A percentile compares a stretch with the other conserved stretches of the same genome.
Evolutionary conservation across 64 coral and sea anemone species (phyloP).

Genomic region (Montipora efflorescens): DNA sequence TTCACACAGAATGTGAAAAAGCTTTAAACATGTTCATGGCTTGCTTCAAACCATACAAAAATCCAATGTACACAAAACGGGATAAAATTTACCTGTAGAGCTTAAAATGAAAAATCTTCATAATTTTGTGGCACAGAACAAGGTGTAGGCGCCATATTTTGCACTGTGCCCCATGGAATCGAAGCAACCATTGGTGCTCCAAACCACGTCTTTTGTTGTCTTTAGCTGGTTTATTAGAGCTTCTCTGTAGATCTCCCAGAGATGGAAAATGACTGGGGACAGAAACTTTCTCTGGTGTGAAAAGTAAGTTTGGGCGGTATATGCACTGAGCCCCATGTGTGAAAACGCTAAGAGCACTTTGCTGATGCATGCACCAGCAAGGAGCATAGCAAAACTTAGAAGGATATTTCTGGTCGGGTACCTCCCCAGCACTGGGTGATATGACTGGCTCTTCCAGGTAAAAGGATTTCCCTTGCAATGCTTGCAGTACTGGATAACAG

Average conservation of each 20-base stretch:
- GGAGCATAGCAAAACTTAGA: constrained; percentile 26
- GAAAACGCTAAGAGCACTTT: constrained; percentile 17
- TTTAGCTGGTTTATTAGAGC: background rate
- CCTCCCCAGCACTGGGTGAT: background rate
- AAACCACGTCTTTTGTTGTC: background rate
- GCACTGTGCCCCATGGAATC: constrained; percentile 45
- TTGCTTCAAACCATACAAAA: too few species aligned
- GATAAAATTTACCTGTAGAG: background rate
- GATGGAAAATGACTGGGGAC: background rate
- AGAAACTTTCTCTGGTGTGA: constrained; percentile 25
- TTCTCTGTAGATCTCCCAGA: constrained; percentile 32
- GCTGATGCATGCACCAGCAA: constrained; percentile 33
- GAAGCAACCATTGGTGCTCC: constrained; percentile 40
- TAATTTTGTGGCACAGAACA: constrained; percentile 31
- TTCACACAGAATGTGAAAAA: too few species aligned
- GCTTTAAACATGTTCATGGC: too few species aligned
- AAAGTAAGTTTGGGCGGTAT: constrained; percentile 10
- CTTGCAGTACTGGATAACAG: too few species aligned
- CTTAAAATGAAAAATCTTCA: constrained; percentile 71
- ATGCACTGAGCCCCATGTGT: constrained; percentile 18
- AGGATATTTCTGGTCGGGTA: background rate
- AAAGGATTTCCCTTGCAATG: too few species aligned
- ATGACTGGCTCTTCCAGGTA: too few species aligned
- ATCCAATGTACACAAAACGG: too few species aligned
- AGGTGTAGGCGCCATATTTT: constrained; percentile 38